Evolutionary conservation across 2,797 vertebrate species (phyloP), one percentile per base, ranked within the genome.

Genomic region (Antrozous pallidus): DNA sequence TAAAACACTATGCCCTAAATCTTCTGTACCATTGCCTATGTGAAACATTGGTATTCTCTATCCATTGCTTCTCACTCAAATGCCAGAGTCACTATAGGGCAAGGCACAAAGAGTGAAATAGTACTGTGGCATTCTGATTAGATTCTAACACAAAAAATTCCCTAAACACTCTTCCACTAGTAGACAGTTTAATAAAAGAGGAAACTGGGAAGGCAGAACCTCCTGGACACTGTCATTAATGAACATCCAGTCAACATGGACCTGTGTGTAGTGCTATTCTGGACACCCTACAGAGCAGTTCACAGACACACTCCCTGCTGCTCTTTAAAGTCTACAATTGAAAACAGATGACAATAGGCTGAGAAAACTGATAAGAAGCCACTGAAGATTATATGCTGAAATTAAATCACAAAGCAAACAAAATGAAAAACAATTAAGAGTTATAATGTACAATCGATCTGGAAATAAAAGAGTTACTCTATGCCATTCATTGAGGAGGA

Each of bases 301-400:
- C 83, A 73, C 88, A 90, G 80, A 87, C 70, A 67, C 0, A 2
- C 74, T 79, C 47, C 96, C 95, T 63, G 89, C 93, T 94, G 91
- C 31, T 95, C 81, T 95, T 90, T 88, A 61, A 93, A 93, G 91
- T 90, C 94, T 61, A 86, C 74, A 67, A 73, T 61, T 58, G 93
- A 87, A 95, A 93, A 94, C 67, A 84, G 85, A 81, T 93, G 95
- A 97, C 93, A 93, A 91, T 92, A 75, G 91, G 22, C 87, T 26
- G 73, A 71, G 71, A 87, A 70, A 85, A 70, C 75, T 81, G 70
- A 40, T 51, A 90, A 71, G 51, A 89, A 87, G 61, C 65, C 56
- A 58, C 71, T 20, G 18, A 67, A 95, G 67, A 85, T 69, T 20
- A 90, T n/a, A 81, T 13, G 49, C 77, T 79, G 70, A 92, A 94